Percentiles rank a stretch among this genome's conserved stretches.
These are phyloP conservation scores for Clamator glandarius DNA, from an alignment of 2,797 vertebrate genomes.

Conservation along the genomic window DNA sequence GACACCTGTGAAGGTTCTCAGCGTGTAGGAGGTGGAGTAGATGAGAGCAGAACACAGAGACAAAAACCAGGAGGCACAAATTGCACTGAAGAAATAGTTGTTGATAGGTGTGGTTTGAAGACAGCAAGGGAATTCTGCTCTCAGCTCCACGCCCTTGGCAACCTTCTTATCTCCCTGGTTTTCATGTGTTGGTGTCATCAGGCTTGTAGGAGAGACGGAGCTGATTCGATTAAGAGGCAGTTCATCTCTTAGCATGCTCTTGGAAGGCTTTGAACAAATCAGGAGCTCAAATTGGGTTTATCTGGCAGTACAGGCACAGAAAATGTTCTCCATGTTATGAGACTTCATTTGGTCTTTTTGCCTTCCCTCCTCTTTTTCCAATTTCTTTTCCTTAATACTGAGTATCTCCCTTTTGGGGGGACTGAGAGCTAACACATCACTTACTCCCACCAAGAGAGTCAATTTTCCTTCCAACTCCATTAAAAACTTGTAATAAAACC, in stretches of 20 bases:
- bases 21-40: not conserved
- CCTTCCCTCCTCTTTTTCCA: not conserved
- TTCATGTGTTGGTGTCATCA: not conserved
- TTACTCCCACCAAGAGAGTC: not conserved
- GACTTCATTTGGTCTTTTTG: not conserved
- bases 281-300: not conserved
- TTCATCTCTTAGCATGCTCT: not conserved
- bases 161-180: not conserved
- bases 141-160: not conserved
- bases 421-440: not conserved
- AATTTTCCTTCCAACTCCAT: conserved; percentile 28
- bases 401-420: not conserved
- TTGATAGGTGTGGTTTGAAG: not conserved
- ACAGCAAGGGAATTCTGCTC: not conserved
- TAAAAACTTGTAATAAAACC: conserved; percentile 19
- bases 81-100: not conserved
- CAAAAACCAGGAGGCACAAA: not conserved
- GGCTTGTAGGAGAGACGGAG: not conserved
- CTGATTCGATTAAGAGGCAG: not conserved
- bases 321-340: not conserved
- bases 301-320: not conserved
- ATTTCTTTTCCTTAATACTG: not conserved
- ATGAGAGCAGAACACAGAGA: not conserved
- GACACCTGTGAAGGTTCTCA: not conserved
- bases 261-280: not conserved